Evolutionary conservation across 92 coral and sea anemone genomes (phyloP), one percentile per base, ranked within the genome.

Genomic region (Heliopora coerulea): DNA sequence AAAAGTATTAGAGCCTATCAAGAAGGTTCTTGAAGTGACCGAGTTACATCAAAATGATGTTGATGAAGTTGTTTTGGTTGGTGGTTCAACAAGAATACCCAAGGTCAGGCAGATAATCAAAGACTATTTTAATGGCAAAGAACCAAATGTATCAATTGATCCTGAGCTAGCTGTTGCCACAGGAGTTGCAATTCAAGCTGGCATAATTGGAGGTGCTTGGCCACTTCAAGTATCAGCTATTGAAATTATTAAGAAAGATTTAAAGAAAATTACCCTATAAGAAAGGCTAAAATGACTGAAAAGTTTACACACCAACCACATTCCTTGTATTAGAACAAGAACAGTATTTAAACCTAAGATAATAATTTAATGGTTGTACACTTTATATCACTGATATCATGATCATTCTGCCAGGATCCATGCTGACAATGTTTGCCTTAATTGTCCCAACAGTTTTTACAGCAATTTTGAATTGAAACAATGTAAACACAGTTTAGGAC

Each of bases 151-250:
- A 31, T 84, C 97, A 0, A 92, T 92, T 59, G 96, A 92, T 75
- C 97, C 97, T 34, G 97, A 92, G 74, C 84, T 92, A 30, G 97
- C 97, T 5, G 97, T 92, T 12, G 97, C 97, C 20, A 85, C 93
- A 24, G 97, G 97, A 2, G 97, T 92, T 12, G 96, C 97, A 10
- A 92, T 92, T 39, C 97, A 92, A 74, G 97, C 97, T 4, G 97
- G 97, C 3, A 89, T 92, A 48, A 87, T 93, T 57, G 98, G 98
- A 17, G 98, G 98, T 15, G 91, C 88, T 96, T 93, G 98, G 98
- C 98, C 98, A 0, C 86, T 93, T 5, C 98, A 93, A 57, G 98
- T 93, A n/a, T 90, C 98, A 8, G 98, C 98, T 1, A 79, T 93
- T 62, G 98, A 93, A 83, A 81, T 93, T 20, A 65, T 82, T 23